Conservation (phyloP, 2,113 vertebrate genomes). For the Bettongia penicillata region DNA sequence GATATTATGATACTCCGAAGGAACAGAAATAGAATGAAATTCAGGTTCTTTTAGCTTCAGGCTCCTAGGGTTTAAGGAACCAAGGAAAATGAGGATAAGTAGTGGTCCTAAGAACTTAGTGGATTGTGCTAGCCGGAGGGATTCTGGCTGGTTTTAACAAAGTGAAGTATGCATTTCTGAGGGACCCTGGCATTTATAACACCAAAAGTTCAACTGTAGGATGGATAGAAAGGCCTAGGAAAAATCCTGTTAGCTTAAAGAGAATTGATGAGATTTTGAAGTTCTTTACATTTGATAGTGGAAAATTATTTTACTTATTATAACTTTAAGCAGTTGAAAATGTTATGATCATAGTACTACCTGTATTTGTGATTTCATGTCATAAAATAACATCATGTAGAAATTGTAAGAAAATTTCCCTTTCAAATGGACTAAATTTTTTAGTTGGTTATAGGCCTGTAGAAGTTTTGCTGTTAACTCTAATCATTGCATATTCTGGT, state of each 20-base stretch:
- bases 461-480: not conserved
- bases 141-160: not conserved
- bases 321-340: not conserved
- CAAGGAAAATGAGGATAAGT: not conserved
- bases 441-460: slow-evolving; percentile 6
- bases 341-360: not conserved
- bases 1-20: not conserved
- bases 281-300: not conserved
- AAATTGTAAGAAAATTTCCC: not conserved
- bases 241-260: not conserved
- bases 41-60: not conserved
- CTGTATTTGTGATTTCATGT: not conserved
- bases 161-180: not conserved
- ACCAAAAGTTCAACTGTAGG: not conserved
- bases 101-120: not conserved
- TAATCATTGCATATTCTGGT: not conserved
- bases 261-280: not conserved
- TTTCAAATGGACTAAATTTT: slow-evolving; percentile 38
- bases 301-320: not conserved
- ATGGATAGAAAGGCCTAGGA: not conserved
- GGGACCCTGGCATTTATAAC: not conserved
- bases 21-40: not conserved
- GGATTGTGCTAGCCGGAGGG: not conserved
- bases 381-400: slow-evolving; percentile 32
- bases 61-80: not conserved